Evolutionary conservation across 35 echinoderm and acorn worm genomes (phyloP), one percentile per base, ranked within the genome.

Genomic region (Holothuria glaberrima): DNA sequence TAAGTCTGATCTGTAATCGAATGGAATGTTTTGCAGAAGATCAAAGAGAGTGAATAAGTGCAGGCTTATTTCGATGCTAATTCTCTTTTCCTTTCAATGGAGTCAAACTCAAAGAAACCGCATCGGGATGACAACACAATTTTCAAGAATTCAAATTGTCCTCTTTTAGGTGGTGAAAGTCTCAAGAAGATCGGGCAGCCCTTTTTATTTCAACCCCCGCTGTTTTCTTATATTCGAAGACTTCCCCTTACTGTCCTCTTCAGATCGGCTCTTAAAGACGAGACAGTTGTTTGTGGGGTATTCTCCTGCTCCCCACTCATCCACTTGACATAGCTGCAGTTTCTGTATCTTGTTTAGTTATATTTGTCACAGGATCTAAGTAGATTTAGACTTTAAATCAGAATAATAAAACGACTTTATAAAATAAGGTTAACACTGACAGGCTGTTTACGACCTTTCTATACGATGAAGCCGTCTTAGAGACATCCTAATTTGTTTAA

Each of bases 401-500:
- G 21, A 41, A 41, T n/a, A 75, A 17, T 20, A 6, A 31, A 75
- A 35, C 25, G 25, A 30, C 13, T 12, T 33, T 30, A 75, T 38
- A 41, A 75, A 41, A 41, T 22, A 75, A 31, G 31, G 22, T 32
- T 75, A 21, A 41, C 17, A 75, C 21, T 75, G 44, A 14, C 29
- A 31, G 34, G 71, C 12, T 35, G 71, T 75, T 69, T 27, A 27
- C 25, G 6, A 69, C 25, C 31, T 19, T 30, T 31, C 31, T 32
- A n/a, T 12, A 16, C 9, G 21, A 21, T 38, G 9, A 41, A n/a
- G 34, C 21, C 9, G 33, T n/a, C 9, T 75, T 41, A 41, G 14
- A 32, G 71, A 75, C 71, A 17, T 45, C 71, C 71, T 75, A 75
- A 75, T 75, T 75, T 75, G 71, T 75, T 75, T 72, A 72, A 72